Evolutionary conservation across 1,140 invertebrate species (phyloP).

Genomic region (Drosophila guanche): DNA sequence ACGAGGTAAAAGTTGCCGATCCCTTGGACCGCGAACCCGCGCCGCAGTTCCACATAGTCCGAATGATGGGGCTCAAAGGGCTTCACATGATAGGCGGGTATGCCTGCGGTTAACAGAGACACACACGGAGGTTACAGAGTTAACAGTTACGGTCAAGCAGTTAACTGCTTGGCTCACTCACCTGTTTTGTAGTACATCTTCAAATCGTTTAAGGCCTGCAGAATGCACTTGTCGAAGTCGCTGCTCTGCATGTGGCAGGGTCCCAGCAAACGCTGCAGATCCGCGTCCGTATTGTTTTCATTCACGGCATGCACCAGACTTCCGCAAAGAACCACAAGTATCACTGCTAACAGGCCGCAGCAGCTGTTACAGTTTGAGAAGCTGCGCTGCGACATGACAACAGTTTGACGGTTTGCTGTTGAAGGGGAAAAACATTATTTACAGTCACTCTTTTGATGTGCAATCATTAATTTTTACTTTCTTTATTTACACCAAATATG

Average conservation of each 20-base stretch:
- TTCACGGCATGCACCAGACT: constrained; percentile 30
- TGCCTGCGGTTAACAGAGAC: constrained; percentile 83
- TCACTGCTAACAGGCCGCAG: background rate
- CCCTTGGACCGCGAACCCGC: constrained; percentile 85
- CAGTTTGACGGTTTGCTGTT: constrained; percentile 28
- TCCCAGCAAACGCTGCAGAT: constrained; percentile 83
- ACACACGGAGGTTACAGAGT: constrained; percentile 6
- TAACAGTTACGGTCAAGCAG: background rate
- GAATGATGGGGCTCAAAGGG: constrained; percentile 92
- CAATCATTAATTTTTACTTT: too few relatives aligned
- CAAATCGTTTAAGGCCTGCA: constrained; percentile 88
- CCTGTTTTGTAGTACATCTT: constrained; percentile 89
- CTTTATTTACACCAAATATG: constrained; percentile 1
- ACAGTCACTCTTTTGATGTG: too few relatives aligned
- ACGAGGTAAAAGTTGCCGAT: constrained; percentile 87
- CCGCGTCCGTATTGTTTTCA: constrained; percentile 62
- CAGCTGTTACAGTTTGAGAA: constrained; percentile 44
- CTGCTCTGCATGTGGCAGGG: constrained; percentile 86
- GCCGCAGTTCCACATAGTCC: constrained; percentile 86
- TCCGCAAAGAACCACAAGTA: constrained; percentile 1
- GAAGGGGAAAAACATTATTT: constrained; percentile 36
- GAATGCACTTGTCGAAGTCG: constrained; percentile 89
- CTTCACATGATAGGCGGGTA: constrained; percentile 88
- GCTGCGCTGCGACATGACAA: constrained; percentile 44
- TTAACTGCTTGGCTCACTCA: constrained; percentile 64